Base-by-base conservation (phyloP, 2,888 invertebrate species). In the Marronus borbonicus region DNA sequence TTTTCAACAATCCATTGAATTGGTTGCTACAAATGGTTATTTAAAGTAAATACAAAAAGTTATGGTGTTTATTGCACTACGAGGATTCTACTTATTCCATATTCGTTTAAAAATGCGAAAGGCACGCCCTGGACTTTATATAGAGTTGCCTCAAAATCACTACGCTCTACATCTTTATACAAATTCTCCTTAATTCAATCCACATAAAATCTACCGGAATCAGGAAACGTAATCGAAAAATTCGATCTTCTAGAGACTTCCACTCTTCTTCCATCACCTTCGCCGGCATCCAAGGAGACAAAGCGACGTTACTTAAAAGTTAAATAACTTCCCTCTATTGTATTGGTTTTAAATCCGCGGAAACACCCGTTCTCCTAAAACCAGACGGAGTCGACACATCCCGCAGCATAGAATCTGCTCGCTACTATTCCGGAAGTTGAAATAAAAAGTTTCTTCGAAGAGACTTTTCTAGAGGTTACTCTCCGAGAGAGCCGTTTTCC, bases 291-390 rank as follows among this genome's bases (percentile, higher is more conserved):
- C 50, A 20, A 58, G 55, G 58, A 74, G 44, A 74, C 44, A 74
- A 60, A 60, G 20, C 60, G 44, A 60, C 68, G 12, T 74, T 74
- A 74, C 60, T 74, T 74, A 39, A 74, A 74, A 74, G 72, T 74
- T 74, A 74, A 74, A 74, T 74, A 74, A 60, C 60, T 74, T 74
- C 44, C 20, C 49, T 74, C 72, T 28, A 74, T 74, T 74, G 60
- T 74, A 74, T 62, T 60, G 44, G 44, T 49, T 74, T 74, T 74
- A 74, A 62, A 74, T 60, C 72, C 60, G 24, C 68, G 24, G 68
- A 24, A 68, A 28, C 39, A 50, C 68, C 50, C 49, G 28, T 17
- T 50, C 49, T n/a, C 68, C 39, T 10, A 20, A 17, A 65, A 14
- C 20, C 44, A 39, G 65, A 65, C 36, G 36, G n/a, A 68, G 50